These are phyloP conservation scores for Cebus imitator DNA, from an alignment of 2,113 vertebrate species.

Conservation along the genomic window DNA sequence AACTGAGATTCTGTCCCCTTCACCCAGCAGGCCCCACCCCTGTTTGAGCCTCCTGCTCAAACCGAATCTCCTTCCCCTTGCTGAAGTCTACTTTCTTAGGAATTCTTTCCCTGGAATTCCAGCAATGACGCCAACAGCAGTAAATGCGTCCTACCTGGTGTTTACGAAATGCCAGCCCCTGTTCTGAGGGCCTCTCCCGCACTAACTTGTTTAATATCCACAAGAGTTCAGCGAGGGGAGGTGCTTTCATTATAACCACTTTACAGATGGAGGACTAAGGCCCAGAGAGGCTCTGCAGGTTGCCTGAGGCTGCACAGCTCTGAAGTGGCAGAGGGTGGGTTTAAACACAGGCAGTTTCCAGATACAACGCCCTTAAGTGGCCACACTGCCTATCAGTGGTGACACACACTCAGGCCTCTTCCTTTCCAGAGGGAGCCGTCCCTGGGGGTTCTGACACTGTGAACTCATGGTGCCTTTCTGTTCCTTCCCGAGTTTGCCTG, in stretches of 20 bases:
- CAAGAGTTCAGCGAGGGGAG: fast-evolving
- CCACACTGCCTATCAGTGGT: neutral
- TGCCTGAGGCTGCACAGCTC: neutral
- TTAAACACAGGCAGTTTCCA: neutral
- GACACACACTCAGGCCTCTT: neutral
- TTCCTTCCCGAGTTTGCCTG: neutral
- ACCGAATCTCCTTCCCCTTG: fast-evolving
- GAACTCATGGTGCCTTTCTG: neutral
- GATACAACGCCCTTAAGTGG: fast-evolving
- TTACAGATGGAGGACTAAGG: neutral
- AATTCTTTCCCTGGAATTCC: neutral
- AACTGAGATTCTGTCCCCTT: neutral
- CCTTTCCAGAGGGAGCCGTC: neutral
- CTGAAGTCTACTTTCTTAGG: neutral
- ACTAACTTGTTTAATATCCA: fast-evolving
- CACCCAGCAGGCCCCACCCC: too few relatives aligned
- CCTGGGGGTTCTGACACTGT: fast-evolving
- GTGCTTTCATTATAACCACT: neutral
- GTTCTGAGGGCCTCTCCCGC: too few relatives aligned
- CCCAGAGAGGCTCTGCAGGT: neutral
- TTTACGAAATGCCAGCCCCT: fast-evolving
- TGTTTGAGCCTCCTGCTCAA: neutral
- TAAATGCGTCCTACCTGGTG: too few relatives aligned
- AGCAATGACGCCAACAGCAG: fast-evolving
- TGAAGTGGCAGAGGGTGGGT: neutral